Conservation (phyloP, 2,797 vertebrate species). For the Rhabdophis nuchalis region DNA sequence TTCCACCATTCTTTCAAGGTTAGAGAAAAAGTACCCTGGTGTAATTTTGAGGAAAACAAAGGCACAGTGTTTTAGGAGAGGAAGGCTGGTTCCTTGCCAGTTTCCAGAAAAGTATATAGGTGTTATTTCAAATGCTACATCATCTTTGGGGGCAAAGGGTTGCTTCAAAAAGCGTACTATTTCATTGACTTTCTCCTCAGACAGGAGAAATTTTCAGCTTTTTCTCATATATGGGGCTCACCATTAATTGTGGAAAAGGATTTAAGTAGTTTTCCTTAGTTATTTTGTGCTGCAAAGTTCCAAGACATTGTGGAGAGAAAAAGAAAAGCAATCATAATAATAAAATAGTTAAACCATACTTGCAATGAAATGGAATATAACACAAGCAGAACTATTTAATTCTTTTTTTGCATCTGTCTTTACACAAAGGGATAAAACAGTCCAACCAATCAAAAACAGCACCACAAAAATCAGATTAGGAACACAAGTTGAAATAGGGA, state of each 20-base stretch:
- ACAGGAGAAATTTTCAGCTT: not conserved
- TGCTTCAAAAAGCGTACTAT: not conserved
- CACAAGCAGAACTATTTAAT: too few relatives aligned
- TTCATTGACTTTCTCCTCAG: not conserved
- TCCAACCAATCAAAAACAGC: too few relatives aligned
- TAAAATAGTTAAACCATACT: not conserved
- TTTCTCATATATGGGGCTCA: not conserved
- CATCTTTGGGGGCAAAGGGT: not conserved
- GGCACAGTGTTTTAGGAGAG: not conserved
- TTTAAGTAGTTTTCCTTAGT: not conserved
- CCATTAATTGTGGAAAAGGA: not conserved
- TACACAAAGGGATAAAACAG: too few relatives aligned
- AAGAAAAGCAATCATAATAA: not conserved
- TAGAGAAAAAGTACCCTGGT: not conserved
- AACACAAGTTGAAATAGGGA: too few relatives aligned
- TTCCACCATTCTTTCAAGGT: not conserved
- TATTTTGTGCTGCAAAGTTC: not conserved
- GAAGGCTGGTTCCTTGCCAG: not conserved
- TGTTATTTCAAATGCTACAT: not conserved
- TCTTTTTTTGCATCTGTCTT: too few relatives aligned
- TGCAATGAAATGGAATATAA: not conserved
- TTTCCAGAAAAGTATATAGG: not conserved
- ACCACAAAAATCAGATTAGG: too few relatives aligned
- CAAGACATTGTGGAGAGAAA: not conserved
- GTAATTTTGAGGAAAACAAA: not conserved